These are phyloP conservation scores for Neomorphus geoffroyi DNA, from an alignment of 2,797 vertebrate species.

Conservation along the genomic window DNA sequence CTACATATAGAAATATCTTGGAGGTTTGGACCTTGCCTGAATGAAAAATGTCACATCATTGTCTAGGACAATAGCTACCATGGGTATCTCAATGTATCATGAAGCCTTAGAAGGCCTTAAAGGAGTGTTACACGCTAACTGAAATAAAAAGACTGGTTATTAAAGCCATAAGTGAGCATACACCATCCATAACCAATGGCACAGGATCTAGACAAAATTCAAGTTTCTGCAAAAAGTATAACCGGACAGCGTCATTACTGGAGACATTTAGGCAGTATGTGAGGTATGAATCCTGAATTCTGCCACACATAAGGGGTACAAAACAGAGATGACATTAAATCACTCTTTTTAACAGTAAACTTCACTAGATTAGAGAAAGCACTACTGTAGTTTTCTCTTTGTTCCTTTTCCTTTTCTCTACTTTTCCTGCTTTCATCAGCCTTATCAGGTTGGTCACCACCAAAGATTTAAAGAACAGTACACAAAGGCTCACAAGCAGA, in stretches of 20 bases:
- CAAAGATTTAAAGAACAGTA: neutral
- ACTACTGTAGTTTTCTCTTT: neutral
- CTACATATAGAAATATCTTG: neutral
- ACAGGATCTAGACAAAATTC: neutral
- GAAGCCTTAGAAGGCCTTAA: neutral
- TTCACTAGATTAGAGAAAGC: neutral
- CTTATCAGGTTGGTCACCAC: neutral
- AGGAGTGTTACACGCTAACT: neutral
- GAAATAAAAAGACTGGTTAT: neutral
- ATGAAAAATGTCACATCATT: neutral
- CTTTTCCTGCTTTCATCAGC: neutral
- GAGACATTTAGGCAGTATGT: neutral
- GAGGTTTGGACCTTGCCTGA: neutral
- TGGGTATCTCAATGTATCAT: accelerated
- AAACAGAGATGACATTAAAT: neutral
- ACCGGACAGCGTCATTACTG: neutral
- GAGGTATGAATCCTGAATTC: neutral
- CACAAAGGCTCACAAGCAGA: neutral
- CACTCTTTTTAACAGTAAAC: neutral
- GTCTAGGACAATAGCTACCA: neutral
- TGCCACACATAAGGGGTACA: neutral
- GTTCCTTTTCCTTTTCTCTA: neutral
- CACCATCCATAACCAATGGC: neutral
- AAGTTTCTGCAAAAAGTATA: neutral
- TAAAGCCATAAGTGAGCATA: neutral